Evolutionary conservation across 1,140 invertebrate genomes (phyloP), one percentile per base, ranked within the genome.

Genomic region (Microplitis mediator): DNA sequence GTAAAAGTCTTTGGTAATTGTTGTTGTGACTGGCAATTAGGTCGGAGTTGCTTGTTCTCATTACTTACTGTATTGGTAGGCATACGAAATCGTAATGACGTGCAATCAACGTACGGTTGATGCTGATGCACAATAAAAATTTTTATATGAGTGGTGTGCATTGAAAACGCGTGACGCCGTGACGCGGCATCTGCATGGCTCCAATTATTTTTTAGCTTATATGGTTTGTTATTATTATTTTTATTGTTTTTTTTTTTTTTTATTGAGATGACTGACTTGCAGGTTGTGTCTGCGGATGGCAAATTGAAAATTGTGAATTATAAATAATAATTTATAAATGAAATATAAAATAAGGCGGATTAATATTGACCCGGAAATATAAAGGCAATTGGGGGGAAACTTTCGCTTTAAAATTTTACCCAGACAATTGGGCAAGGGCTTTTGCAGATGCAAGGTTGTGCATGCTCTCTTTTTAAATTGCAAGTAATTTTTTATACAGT

Each of bases 1-100:
- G 39, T 45, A 45, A 45, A 11, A 62, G 31, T 45, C 50, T 69
- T 69, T 50, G 50, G 67, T 73, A 69, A 73, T 73, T 58, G 69
- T 73, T 72, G 62, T 51, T 34, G 13, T 68, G 45, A 16, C 16
- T 56, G 50, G 68, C 63, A 74, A 74, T 74, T 74, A 74, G 62
- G 68, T 66, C 69, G 63, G 63, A 51, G 39, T 45, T 45, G 39
- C 11, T 45, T 11, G 11, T 74, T 74, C 68, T 74, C 67, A 74
- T 74, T 74, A 74, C 73, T 74, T 54, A 71, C 73, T 13, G 68
- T 71, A 71, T 67, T 61, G 39, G 52, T 67, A 67, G 14, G n/a
- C 62, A 36, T 51, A 34, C 35, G 34, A 75, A 75, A 75, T 70
- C 35, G 23, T 75, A 75, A 75, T 75, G 71, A 75, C 61, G 74